Evolutionary conservation across 2,888 invertebrate genomes (phyloP).

Genomic region (Papilio elwesi): DNA sequence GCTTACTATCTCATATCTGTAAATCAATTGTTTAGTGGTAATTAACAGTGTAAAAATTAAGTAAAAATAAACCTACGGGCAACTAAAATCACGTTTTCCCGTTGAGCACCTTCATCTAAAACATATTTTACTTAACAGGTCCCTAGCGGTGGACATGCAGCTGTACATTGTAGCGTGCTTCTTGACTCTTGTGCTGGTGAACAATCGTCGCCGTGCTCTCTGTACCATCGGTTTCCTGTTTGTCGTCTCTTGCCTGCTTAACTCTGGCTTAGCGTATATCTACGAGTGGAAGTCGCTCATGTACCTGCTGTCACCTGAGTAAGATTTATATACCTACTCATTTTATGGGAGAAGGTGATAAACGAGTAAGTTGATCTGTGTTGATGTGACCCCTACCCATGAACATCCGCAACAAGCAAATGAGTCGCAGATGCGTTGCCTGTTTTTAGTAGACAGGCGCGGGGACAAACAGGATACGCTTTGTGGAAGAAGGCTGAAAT

Average conservation of each 20-base stretch:
- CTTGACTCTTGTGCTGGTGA: conserved; percentile 54
- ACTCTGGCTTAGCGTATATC: conserved; percentile 53
- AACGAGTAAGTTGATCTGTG: too few species aligned
- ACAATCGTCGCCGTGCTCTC: conserved; percentile 45
- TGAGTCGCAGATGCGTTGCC: too few species aligned
- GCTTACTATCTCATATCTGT: too few species aligned
- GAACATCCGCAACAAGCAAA: too few species aligned
- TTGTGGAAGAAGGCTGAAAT: too few species aligned
- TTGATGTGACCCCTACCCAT: too few species aligned
- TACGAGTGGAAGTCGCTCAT: conserved; percentile 61
- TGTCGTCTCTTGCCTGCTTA: conserved; percentile 52
- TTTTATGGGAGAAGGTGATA: background rate
- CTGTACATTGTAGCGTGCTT: conserved; percentile 55
- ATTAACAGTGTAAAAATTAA: too few species aligned
- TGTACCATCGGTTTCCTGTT: conserved; percentile 47
- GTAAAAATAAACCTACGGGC: too few species aligned
- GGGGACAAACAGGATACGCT: too few species aligned
- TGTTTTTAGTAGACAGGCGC: too few species aligned
- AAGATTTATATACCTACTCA: conserved; percentile 44
- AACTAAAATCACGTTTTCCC: too few species aligned
- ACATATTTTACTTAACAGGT: conserved; percentile 53
- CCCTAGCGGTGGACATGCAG: conserved; percentile 71
- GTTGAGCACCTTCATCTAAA: background rate
- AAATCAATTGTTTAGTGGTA: too few species aligned
- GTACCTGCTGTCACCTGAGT: conserved; percentile 63